These are phyloP conservation scores for Mionectes olivaceus DNA, from an alignment of 2,797 vertebrate genomes.

Conservation along the genomic window DNA sequence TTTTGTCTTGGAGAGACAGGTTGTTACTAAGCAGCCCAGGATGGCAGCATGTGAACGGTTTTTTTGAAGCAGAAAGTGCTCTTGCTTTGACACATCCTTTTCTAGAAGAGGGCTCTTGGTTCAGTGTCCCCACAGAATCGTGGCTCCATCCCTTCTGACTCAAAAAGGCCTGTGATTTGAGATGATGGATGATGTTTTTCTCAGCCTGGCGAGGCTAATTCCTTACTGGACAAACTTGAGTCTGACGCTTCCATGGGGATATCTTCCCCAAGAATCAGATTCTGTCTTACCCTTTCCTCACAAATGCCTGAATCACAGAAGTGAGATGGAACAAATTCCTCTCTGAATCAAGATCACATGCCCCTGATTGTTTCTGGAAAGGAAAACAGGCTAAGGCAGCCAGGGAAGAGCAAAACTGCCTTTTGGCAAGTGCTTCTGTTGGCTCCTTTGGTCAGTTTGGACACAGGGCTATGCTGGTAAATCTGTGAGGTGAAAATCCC, in stretches of 20 bases:
- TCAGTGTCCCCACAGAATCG: background rate
- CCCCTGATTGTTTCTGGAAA: background rate
- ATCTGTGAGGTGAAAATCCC: background rate
- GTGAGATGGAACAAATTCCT: background rate
- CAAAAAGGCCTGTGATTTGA: background rate
- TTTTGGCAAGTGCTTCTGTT: background rate
- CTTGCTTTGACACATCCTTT: background rate
- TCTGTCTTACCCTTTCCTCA: background rate
- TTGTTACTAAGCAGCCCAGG: background rate
- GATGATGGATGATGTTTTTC: background rate
- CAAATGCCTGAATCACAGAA: background rate
- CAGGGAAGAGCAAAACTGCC: background rate
- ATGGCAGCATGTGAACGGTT: background rate
- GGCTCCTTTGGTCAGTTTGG: background rate
- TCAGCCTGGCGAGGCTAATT: background rate
- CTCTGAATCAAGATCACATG: constrained; percentile 34
- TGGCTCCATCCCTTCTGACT: background rate
- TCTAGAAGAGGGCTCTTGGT: background rate
- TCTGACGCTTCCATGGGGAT: background rate
- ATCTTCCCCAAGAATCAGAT: background rate
- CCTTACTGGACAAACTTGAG: background rate
- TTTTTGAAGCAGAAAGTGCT: background rate
- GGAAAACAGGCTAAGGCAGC: constrained; percentile 1
- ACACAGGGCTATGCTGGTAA: background rate
- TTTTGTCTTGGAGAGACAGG: background rate